Percentiles rank a stretch among this genome's conserved stretches.
These are phyloP conservation scores for Xylocopa sonorina DNA, from an alignment of 1,140 invertebrate species.

Conservation along the genomic window DNA sequence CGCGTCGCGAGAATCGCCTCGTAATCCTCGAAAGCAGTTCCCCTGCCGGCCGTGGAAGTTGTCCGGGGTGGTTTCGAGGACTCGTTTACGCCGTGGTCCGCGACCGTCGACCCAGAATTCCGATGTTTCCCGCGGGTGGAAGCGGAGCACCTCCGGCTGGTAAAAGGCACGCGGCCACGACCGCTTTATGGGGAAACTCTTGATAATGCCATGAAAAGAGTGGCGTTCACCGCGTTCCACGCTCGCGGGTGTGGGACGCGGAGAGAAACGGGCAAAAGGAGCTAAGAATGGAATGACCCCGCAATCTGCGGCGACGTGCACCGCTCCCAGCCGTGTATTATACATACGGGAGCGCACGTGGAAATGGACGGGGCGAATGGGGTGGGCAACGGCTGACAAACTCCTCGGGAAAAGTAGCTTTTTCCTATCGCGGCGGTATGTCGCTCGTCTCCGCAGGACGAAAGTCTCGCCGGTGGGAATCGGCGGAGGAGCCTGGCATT, in stretches of 20 bases:
- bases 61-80: not conserved
- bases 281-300: constrained; percentile 48
- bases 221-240: not conserved
- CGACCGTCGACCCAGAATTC: not conserved
- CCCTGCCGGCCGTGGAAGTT: not conserved
- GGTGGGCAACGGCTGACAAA: constrained; percentile 8
- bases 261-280: not conserved
- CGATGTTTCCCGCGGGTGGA: constrained; percentile 16
- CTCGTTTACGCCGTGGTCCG: constrained; percentile 10
- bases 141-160: no score
- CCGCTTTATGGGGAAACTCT: constrained; percentile 39
- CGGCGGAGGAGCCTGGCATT: not conserved
- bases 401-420: constrained; percentile 26
- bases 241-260: not conserved
- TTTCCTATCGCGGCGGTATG: not conserved
- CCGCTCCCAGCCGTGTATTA: constrained; percentile 28
- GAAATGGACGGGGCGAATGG: constrained; percentile 33
- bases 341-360: constrained; percentile 24
- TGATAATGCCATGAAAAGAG: constrained; percentile 16
- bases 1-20: not conserved
- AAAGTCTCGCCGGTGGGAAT: not conserved
- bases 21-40: not conserved
- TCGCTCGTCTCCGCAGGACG: no score
- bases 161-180: not conserved
- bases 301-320: constrained; percentile 40